These are phyloP conservation scores for Cephus sareptanus DNA, from an alignment of 2,888 invertebrate species.

Conservation along the genomic window DNA sequence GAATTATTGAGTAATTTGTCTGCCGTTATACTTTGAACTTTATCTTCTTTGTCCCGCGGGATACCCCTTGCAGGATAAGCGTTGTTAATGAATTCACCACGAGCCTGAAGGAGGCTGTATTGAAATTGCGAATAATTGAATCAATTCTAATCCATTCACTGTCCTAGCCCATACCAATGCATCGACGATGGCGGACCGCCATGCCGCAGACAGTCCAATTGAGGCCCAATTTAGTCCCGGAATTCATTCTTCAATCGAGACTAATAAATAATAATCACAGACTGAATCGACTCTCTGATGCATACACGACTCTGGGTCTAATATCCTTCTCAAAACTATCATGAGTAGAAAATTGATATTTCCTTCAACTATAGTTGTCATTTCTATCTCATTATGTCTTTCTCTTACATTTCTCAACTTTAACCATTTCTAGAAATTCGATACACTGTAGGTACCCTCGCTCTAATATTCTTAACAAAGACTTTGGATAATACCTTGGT, in stretches of 20 bases:
- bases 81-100: conserved; percentile 9
- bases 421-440: not conserved
- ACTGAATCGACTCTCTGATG: conserved; percentile 11
- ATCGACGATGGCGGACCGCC: conserved; percentile 36
- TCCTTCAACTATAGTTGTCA: not conserved
- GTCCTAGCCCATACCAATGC: conserved; percentile 31
- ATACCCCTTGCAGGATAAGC: not conserved
- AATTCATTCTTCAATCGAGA: conserved; percentile 50
- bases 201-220: conserved; percentile 50
- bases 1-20: not conserved
- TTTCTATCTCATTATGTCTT: not conserved
- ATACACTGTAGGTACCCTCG: not conserved
- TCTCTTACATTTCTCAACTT: not conserved
- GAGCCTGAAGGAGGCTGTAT: conserved; percentile 14
- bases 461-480: not conserved
- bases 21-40: not conserved
- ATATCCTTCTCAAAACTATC: not conserved
- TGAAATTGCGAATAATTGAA: conserved; percentile 42
- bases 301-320: not conserved
- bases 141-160: conserved; percentile 51
- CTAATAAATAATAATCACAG: conserved; percentile 56
- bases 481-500: not conserved
- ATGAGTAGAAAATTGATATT: not conserved
- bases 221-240: conserved; percentile 56
- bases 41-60: not conserved